A percentile compares a stretch with the other conserved stretches of the same genome.
These are phyloP conservation scores for Leucosticte australis DNA, from an alignment of 2,113 vertebrate genomes.

Conservation along the genomic window DNA sequence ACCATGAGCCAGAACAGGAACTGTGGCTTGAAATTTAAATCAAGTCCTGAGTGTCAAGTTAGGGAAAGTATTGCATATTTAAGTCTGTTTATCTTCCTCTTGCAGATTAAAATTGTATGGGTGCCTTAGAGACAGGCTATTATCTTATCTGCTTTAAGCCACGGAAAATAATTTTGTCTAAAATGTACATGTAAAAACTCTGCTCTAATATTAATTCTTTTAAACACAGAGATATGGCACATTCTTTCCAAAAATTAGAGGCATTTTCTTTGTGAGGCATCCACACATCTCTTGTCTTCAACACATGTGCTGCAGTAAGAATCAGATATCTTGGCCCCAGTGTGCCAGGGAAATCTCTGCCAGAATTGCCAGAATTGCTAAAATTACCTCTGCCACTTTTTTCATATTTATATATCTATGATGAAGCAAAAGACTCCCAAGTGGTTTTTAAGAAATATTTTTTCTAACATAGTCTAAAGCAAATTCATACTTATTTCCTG, in stretches of 20 bases:
- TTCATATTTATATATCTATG: not conserved
- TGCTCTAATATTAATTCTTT: not conserved
- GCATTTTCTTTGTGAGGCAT: not conserved
- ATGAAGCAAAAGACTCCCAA: not conserved
- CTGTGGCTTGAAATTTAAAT: not conserved
- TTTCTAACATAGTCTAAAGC: not conserved
- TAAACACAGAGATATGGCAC: not conserved
- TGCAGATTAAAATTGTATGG: not conserved
- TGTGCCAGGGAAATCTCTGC: not conserved
- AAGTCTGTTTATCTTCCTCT: not conserved
- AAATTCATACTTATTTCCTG: not conserved
- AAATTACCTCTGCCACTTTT: not conserved
- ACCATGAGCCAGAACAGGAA: not conserved
- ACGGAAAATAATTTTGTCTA: not conserved
- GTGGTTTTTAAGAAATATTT: not conserved
- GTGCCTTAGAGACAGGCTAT: not conserved
- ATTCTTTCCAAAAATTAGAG: not conserved
- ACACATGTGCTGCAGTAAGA: not conserved
- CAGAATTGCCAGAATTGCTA: not conserved
- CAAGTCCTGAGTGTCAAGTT: not conserved
- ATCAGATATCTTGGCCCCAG: not conserved
- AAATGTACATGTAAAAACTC: not conserved
- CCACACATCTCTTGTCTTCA: not conserved
- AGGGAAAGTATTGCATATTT: not conserved
- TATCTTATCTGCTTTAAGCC: not conserved